These are phyloP conservation scores for Scartelaos histophorus DNA, from an alignment of 2,113 vertebrate species.

Conservation along the genomic window DNA sequence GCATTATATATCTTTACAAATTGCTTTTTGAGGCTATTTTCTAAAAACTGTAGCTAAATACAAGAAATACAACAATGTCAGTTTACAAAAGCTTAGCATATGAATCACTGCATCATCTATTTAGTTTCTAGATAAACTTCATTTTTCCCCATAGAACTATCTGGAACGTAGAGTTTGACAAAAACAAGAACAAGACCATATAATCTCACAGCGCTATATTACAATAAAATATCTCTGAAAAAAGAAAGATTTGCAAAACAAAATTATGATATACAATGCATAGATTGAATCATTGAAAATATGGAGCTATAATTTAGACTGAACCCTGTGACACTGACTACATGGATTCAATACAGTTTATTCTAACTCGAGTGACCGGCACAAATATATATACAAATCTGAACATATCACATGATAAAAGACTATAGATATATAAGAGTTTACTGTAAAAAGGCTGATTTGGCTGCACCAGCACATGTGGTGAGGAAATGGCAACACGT, in stretches of 20 bases:
- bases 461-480: constrained; percentile 66
- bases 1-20: constrained; percentile 64
- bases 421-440: constrained; percentile 55
- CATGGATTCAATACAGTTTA: constrained; percentile 65
- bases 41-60: constrained; percentile 83
- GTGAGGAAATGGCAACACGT: constrained; percentile 38
- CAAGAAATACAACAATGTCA: constrained; percentile 81
- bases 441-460: constrained; percentile 62
- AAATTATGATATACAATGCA: constrained; percentile 90
- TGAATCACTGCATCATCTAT: constrained; percentile 83
- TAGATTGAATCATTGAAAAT: constrained; percentile 87
- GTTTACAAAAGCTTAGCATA: constrained; percentile 89
- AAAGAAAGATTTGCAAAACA: constrained; percentile 72
- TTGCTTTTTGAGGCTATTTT: constrained; percentile 70
- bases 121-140: constrained; percentile 84
- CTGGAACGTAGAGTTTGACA: constrained; percentile 87
- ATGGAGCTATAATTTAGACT: constrained; percentile 82
- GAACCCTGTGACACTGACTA: constrained; percentile 62
- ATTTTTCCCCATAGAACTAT: constrained; percentile 81
- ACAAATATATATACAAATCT: constrained; percentile 65
- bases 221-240: constrained; percentile 87
- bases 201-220: constrained; percentile 92
- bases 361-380: constrained; percentile 75
- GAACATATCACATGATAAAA: constrained; percentile 63
- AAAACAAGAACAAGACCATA: constrained; percentile 78